Percentiles rank a stretch among this genome's conserved stretches.
Conservation (phyloP, 2,888 invertebrate species). For the Pheosia tremula region DNA sequence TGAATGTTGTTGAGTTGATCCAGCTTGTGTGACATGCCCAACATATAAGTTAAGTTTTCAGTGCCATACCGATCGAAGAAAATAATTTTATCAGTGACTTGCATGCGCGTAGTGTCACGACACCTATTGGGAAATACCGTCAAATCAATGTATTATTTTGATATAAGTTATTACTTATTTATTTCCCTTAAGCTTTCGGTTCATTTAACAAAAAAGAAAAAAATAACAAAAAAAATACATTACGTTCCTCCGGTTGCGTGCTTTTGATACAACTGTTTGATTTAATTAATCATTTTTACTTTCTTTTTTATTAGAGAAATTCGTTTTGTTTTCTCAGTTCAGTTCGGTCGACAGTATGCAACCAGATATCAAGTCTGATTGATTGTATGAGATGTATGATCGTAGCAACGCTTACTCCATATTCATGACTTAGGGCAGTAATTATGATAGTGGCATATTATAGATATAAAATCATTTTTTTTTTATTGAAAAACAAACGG, state of each 20-base stretch:
- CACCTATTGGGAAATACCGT: background rate
- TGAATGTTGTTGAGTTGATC: constrained; percentile 12
- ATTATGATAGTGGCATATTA: background rate
- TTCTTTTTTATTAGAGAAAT: background rate
- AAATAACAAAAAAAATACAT: constrained; percentile 26
- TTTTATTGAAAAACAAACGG: no score
- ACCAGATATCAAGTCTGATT: constrained; percentile 52
- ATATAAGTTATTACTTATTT: constrained; percentile 39
- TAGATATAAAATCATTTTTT: no score
- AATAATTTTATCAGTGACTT: constrained; percentile 37
- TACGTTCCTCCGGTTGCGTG: constrained; percentile 37
- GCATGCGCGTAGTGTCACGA: constrained; percentile 33
- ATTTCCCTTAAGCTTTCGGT: constrained; percentile 38
- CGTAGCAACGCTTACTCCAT: constrained; percentile 24
- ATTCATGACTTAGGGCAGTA: constrained; percentile 13
- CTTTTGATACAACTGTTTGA: constrained; percentile 38
- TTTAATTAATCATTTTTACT: background rate
- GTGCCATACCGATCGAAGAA: constrained; percentile 61
- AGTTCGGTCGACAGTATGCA: constrained; percentile 48
- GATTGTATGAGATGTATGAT: constrained; percentile 41
- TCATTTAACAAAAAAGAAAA: constrained; percentile 34
- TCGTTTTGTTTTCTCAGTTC: constrained; percentile 9
- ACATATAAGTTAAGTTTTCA: constrained; percentile 54
- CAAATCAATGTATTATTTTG: constrained; percentile 18
- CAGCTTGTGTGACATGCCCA: constrained; percentile 45